Percentiles rank a stretch among this genome's conserved stretches.
These are phyloP conservation scores for Oeneis ivallda DNA, from an alignment of 2,888 invertebrate species.

Conservation along the genomic window DNA sequence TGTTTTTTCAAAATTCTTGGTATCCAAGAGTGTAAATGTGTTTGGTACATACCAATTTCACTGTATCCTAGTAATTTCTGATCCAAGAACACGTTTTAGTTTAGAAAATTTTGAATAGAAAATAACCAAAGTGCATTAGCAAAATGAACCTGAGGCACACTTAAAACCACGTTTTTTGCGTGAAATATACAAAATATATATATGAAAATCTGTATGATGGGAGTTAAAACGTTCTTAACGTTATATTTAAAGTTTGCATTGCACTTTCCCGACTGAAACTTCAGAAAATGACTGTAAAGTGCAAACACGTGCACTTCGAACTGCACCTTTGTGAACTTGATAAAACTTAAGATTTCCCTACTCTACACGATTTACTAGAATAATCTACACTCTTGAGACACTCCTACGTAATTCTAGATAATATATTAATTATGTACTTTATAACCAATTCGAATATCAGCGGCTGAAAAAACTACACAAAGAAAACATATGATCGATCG, in stretches of 20 bases:
- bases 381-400: constrained; percentile 37
- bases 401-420: constrained; percentile 43
- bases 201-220: constrained; percentile 23
- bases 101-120: constrained; percentile 53
- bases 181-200: constrained; percentile 37
- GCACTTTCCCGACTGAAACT: constrained; percentile 54
- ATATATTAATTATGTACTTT: constrained; percentile 51
- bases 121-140: constrained; percentile 62
- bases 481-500: constrained; percentile 83
- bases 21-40: constrained; percentile 8
- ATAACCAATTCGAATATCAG: constrained; percentile 78
- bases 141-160: constrained; percentile 55
- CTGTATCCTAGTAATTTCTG: constrained; percentile 60
- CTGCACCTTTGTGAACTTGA: constrained; percentile 60
- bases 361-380: constrained; percentile 7
- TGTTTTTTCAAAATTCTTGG: constrained; percentile 9
- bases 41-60: constrained; percentile 69
- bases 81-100: constrained; percentile 52
- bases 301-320: constrained; percentile 77
- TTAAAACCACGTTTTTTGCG: constrained; percentile 40
- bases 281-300: constrained; percentile 70
- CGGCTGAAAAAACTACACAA: constrained; percentile 80
- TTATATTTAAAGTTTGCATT: constrained; percentile 26
- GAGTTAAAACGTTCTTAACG: constrained; percentile 14
- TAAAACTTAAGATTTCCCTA: constrained; percentile 30